Evolutionary conservation across 2,888 invertebrate species (phyloP).

Genomic region (Autographa gamma): DNA sequence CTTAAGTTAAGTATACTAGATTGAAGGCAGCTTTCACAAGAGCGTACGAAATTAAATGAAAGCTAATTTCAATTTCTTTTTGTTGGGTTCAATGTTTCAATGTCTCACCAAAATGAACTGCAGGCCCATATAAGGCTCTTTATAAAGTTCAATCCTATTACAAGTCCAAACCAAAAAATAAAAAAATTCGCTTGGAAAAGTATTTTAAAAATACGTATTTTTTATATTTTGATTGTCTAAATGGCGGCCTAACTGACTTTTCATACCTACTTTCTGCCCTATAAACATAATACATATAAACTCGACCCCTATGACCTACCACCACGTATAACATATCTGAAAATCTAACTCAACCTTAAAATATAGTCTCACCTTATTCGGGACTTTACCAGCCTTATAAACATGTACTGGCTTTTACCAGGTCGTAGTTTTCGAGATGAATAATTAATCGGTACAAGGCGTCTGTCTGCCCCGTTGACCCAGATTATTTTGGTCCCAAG

Average conservation of each 20-base stretch:
- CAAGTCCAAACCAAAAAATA: too few species aligned
- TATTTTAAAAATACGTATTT: too few species aligned
- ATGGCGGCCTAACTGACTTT: too few species aligned
- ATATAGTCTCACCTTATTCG: not conserved
- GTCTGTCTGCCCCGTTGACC: constrained; percentile 43
- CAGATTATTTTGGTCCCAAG: constrained; percentile 39
- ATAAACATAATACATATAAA: too few species aligned
- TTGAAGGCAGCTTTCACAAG: not conserved
- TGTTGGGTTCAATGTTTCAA: not conserved
- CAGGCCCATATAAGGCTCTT: too few species aligned
- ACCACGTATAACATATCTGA: not conserved
- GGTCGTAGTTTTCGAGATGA: constrained; percentile 40
- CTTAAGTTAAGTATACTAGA: not conserved
- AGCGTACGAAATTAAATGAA: too few species aligned
- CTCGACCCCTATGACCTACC: too few species aligned
- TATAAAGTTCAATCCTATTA: too few species aligned
- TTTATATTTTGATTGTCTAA: too few species aligned
- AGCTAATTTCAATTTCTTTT: not conserved
- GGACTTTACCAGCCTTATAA: constrained; percentile 17
- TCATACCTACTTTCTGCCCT: too few species aligned
- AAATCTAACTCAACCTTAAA: not conserved
- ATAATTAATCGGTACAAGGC: constrained; percentile 45
- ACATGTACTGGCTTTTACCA: constrained; percentile 31
- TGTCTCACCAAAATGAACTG: too few species aligned
- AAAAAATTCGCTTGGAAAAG: too few species aligned